Conservation (phyloP, 2,113 vertebrate species). For the Sterrhoptilus dennistouni region DNA sequence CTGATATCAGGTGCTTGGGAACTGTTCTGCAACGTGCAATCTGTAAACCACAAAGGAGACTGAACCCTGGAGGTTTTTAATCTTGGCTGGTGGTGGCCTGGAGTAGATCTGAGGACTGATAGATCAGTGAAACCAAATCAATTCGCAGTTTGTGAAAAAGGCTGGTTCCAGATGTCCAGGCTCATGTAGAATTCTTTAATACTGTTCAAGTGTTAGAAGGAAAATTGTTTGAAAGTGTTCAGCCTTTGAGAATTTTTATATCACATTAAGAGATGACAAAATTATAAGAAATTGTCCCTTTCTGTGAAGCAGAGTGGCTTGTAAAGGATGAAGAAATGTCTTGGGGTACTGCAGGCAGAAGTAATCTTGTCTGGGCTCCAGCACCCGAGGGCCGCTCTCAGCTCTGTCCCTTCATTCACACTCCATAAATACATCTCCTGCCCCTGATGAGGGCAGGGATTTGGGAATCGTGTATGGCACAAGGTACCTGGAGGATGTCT, state of each 20-base stretch:
- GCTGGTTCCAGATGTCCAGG: rapidly evolving
- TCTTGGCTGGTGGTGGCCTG: neutral
- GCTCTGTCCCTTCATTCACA: neutral
- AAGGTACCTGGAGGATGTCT: neutral
- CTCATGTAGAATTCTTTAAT: neutral
- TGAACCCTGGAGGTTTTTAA: neutral
- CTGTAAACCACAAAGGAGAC: neutral
- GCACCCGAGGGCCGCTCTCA: neutral
- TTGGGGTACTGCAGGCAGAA: neutral
- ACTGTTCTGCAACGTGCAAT: neutral
- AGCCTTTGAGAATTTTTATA: neutral
- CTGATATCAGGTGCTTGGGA: neutral
- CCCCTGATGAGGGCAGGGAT: neutral
- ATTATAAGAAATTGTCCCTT: neutral
- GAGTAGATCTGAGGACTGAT: neutral
- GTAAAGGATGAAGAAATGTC: neutral
- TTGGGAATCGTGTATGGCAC: rapidly evolving
- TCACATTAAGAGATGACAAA: neutral
- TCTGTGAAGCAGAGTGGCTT: neutral
- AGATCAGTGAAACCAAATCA: neutral
- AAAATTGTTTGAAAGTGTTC: neutral
- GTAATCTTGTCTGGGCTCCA: neutral
- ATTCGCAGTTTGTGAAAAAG: neutral
- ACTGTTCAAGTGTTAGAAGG: neutral
- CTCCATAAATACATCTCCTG: neutral